Conservation (phyloP, 1,140 invertebrate species). For the Gonioctena quinquepunctata region DNA sequence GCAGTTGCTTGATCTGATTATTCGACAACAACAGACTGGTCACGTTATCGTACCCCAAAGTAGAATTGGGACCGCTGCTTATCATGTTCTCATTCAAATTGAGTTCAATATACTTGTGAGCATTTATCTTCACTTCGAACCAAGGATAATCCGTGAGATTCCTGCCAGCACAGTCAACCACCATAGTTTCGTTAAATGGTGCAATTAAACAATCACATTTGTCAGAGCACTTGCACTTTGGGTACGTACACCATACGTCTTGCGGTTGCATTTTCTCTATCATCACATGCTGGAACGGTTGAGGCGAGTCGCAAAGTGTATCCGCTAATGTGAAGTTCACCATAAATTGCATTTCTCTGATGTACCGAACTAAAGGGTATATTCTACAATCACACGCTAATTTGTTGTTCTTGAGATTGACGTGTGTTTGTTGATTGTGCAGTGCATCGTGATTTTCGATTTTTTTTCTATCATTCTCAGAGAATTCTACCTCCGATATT, state of each 20-base stretch:
- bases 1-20: background rate
- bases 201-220: background rate
- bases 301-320: background rate
- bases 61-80: background rate
- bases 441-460: background rate
- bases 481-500: background rate
- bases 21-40: background rate
- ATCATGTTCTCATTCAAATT: background rate
- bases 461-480: too few relatives aligned
- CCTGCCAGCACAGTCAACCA: background rate
- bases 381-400: background rate
- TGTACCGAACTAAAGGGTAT: background rate
- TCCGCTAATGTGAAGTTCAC: background rate
- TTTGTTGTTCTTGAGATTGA: background rate
- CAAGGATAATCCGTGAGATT: background rate
- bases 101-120: background rate
- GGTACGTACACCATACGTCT: background rate
- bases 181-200: background rate
- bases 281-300: background rate
- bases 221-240: background rate
- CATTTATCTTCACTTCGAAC: background rate
- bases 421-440: background rate
- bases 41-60: background rate
- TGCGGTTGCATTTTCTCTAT: background rate
- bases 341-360: background rate